Evolutionary conservation across 2,797 vertebrate genomes (phyloP), one percentile per base, ranked within the genome.

Genomic region (Gorsachius magnificus): DNA sequence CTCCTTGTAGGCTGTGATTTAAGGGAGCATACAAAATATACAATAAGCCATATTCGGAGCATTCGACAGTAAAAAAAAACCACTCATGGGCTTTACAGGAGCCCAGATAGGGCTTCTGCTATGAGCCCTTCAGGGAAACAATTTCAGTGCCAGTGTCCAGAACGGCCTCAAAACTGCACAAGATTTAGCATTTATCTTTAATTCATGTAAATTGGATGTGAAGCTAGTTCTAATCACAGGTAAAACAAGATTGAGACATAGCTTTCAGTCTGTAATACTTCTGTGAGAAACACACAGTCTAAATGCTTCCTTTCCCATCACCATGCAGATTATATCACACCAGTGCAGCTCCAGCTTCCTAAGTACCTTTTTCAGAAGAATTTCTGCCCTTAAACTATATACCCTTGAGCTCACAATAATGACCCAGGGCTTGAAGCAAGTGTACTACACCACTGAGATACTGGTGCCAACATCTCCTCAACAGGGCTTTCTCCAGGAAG

Each of bases 301-400:
- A 20, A 18, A 28, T 9, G 11, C 10, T 89, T 68, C 48, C 35
- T 12, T 36, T 78, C 41, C 29, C 19, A 60, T 69, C 7, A 54
- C 22, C 46, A 33, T 0, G 0, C 26, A 57, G 46, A 33, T 77
- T 50, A 2, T 8, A 25, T n/a, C 48, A 45, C 48, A 70, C 8
- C 76, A 61, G 11, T 7, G 26, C 46, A 80, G 24, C 43, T 69
- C 58, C 1, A 3, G 19, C 38, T 87, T 41, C 18, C n/a, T 5
- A 43, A 58, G 16, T 24, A 65, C 13, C 7, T 26, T 53, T 33
- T 76, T 28, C 21, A 48, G 60, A 36, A 51, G 4, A 57, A 22
- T 60, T 45, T 89, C 64, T 89, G 29, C 20, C 48, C 28, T 76
- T 76, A 57, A 60, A 35, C 25, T 38, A 20, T 26, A 20, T 19